Conservation (phyloP, 2,797 vertebrate species). For the Rhinophrynus dorsalis region DNA sequence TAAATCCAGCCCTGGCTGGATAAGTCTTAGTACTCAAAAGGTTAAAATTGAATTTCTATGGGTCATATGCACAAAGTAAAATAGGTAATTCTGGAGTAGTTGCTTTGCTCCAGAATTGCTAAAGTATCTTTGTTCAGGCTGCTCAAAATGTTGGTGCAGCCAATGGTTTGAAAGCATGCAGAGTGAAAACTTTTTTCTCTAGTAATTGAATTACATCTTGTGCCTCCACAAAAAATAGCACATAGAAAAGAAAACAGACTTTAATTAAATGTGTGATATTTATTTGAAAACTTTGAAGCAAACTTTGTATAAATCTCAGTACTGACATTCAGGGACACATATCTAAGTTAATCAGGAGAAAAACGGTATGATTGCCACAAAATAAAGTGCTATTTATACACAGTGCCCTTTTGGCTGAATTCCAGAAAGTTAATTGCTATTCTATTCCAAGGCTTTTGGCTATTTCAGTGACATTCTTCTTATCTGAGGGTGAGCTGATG, state of each 20-base stretch:
- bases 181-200: no score
- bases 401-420: background rate
- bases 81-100: no score
- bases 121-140: no score
- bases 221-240: no score
- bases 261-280: constrained; percentile 6
- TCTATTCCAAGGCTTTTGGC: background rate
- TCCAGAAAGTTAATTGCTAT: constrained; percentile 14
- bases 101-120: no score
- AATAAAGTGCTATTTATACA: background rate
- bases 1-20: no score
- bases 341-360: background rate
- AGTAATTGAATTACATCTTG: no score
- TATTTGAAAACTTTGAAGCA: background rate
- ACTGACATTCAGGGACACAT: background rate
- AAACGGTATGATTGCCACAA: background rate
- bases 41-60: no score
- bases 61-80: no score
- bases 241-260: background rate
- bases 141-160: no score
- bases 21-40: no score
- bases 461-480: constrained; percentile 2
- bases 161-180: no score
- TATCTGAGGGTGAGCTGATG: background rate
- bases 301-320: background rate